phyloP scores from a whole-genome alignment of 2,797 vertebrate genomes.

The Myotis pilosus region DNA sequence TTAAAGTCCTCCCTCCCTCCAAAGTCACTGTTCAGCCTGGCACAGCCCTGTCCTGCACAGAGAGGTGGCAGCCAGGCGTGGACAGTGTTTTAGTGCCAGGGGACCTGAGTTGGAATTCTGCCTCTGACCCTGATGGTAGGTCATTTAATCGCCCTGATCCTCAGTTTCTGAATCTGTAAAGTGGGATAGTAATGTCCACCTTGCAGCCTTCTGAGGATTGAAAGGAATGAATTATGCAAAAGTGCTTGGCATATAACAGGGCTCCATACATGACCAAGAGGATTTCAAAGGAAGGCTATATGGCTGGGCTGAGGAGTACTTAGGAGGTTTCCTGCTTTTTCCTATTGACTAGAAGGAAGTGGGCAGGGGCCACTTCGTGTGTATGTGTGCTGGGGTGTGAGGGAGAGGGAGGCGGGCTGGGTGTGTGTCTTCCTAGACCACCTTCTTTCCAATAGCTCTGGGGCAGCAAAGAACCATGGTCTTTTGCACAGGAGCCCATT shows the following conservation, averaged over 20 bases:
- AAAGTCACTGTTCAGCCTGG: not conserved
- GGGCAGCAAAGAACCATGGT: not conserved
- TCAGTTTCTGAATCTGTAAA: slow-evolving; percentile 1
- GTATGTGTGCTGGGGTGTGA: not conserved
- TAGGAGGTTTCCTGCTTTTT: not conserved
- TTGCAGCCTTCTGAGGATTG: not conserved
- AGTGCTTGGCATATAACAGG: not conserved
- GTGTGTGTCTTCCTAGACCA: not conserved
- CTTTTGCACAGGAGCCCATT: not conserved
- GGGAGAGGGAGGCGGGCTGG: not conserved
- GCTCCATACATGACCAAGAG: not conserved
- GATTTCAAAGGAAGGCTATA: not conserved
- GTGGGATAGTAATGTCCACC: not conserved
- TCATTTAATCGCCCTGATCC: not conserved
- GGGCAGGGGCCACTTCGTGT: not conserved
- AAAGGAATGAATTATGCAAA: not conserved
- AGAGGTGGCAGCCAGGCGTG: not conserved
- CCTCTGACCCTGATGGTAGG: not conserved
- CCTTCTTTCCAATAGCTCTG: not conserved
- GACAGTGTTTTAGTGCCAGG: not conserved
- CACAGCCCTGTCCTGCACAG: not conserved
- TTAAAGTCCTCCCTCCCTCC: not conserved
- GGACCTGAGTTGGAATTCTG: not conserved
- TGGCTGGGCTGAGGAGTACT: not conserved
- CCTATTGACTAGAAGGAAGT: not conserved